phyloP scores from a whole-genome alignment of 2,888 invertebrate species.

The Labia minor region DNA sequence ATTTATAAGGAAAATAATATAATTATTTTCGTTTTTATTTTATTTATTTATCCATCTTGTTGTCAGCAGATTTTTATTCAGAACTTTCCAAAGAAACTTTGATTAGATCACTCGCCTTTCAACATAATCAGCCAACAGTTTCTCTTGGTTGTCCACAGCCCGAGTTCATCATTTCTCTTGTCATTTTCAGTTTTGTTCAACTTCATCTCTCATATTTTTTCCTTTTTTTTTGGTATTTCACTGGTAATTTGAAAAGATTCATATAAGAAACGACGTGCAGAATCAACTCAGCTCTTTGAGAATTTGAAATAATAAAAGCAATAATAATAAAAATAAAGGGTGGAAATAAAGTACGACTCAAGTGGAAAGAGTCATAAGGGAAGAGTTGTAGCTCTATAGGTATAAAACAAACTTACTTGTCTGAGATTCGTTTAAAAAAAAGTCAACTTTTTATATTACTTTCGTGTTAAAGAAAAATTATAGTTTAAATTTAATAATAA shows the following conservation, averaged over 20 bases:
- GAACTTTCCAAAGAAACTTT: no score
- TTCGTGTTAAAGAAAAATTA: background rate
- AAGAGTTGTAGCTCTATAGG: background rate
- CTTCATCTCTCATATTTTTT: background rate
- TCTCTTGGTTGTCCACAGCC: background rate
- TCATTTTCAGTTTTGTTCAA: background rate
- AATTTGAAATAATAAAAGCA: conserved; percentile 13
- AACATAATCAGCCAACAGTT: no score
- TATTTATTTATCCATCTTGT: no score
- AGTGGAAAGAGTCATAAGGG: background rate
- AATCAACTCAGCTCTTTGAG: background rate
- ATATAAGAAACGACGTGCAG: conserved; percentile 6
- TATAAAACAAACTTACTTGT: background rate
- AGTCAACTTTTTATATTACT: background rate
- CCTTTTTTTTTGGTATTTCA: background rate
- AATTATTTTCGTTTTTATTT: no score
- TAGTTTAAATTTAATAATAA: background rate
- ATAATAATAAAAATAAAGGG: background rate
- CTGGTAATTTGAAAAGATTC: background rate
- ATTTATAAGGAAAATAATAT: no score
- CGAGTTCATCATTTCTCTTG: conserved; percentile 13
- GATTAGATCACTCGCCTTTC: no score
- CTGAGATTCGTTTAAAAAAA: background rate
- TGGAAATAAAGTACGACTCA: background rate
- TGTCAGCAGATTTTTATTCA: no score